These are phyloP conservation scores for Agonopterix heracliana DNA, from an alignment of 2,888 invertebrate genomes.

Conservation along the genomic window DNA sequence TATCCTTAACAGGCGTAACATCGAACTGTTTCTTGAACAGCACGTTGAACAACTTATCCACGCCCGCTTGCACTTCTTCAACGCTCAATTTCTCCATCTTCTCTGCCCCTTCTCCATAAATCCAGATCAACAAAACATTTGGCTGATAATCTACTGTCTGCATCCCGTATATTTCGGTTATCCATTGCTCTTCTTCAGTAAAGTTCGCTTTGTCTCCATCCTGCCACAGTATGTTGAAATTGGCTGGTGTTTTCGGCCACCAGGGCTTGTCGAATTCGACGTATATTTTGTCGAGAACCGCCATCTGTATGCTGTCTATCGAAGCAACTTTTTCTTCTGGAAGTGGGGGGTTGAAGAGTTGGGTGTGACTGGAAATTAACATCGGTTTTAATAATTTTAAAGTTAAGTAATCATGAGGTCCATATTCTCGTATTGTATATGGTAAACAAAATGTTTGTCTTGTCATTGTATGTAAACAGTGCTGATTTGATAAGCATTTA, in stretches of 20 bases:
- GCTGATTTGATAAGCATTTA: no score
- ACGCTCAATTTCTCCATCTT: slow-evolving; percentile 76
- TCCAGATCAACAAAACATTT: slow-evolving; percentile 79
- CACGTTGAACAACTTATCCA: slow-evolving; percentile 72
- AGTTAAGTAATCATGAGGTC: background rate
- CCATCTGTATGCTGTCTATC: slow-evolving; percentile 79
- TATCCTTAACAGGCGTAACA: slow-evolving; percentile 69
- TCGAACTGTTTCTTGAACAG: slow-evolving; percentile 54
- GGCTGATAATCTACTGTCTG: slow-evolving; percentile 77
- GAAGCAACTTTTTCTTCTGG: slow-evolving; percentile 71
- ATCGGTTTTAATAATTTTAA: background rate
- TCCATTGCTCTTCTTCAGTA: slow-evolving; percentile 70
- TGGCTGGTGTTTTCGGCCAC: slow-evolving; percentile 73
- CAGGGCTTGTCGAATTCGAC: slow-evolving; percentile 80
- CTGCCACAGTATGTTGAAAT: slow-evolving; percentile 76
- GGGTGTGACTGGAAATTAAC: slow-evolving; percentile 43
- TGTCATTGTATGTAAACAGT: no score
- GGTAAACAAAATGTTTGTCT: no score
- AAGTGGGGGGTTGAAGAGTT: slow-evolving; percentile 77
- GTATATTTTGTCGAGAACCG: slow-evolving; percentile 82
- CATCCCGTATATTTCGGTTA: slow-evolving; percentile 77
- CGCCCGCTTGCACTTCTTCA: slow-evolving; percentile 68
- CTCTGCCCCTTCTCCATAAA: slow-evolving; percentile 78
- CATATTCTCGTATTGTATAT: no score
- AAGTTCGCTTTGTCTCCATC: slow-evolving; percentile 69